Conservation (phyloP, 2,888 invertebrate genomes). For the Ditylenchus weischeri region DNA sequence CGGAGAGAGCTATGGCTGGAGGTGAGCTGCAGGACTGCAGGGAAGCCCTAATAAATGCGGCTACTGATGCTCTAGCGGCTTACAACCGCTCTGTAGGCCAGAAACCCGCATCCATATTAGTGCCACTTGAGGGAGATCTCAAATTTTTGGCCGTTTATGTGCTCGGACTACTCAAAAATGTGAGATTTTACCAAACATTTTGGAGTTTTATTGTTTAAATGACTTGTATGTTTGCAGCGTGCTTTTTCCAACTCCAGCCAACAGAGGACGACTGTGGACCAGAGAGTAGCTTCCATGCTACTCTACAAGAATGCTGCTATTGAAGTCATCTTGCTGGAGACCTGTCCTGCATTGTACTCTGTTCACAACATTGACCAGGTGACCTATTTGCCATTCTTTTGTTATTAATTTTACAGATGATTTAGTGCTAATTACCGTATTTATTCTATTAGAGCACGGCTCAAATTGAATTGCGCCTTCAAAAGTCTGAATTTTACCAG, state of each 20-base stretch:
- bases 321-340: slow-evolving; percentile 73
- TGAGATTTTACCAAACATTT: slow-evolving; percentile 21
- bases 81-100: slow-evolving; percentile 48
- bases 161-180: slow-evolving; percentile 79
- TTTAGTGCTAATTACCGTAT: too few relatives aligned
- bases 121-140: slow-evolving; percentile 63
- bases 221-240: slow-evolving; percentile 65
- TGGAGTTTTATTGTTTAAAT: neutral
- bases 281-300: slow-evolving; percentile 87
- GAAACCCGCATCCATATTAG: slow-evolving; percentile 22
- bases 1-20: slow-evolving; percentile 81
- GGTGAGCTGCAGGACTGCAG: slow-evolving; percentile 77
- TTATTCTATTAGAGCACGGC: too few relatives aligned
- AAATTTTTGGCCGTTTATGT: slow-evolving; percentile 79
- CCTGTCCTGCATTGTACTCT: slow-evolving; percentile 89
- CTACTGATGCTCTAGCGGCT: slow-evolving; percentile 76
- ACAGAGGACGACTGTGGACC: slow-evolving; percentile 74
- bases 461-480: too few relatives aligned
- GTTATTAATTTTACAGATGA: too few relatives aligned
- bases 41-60: slow-evolving; percentile 92
- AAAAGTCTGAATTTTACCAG: too few relatives aligned
- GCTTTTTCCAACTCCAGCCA: slow-evolving; percentile 80
- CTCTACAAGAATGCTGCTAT: slow-evolving; percentile 84
- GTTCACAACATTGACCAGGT: slow-evolving; percentile 66
- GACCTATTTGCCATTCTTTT: neutral